These are phyloP conservation scores for Unio pictorum DNA, from an alignment of 2,888 invertebrate species.

Conservation along the genomic window DNA sequence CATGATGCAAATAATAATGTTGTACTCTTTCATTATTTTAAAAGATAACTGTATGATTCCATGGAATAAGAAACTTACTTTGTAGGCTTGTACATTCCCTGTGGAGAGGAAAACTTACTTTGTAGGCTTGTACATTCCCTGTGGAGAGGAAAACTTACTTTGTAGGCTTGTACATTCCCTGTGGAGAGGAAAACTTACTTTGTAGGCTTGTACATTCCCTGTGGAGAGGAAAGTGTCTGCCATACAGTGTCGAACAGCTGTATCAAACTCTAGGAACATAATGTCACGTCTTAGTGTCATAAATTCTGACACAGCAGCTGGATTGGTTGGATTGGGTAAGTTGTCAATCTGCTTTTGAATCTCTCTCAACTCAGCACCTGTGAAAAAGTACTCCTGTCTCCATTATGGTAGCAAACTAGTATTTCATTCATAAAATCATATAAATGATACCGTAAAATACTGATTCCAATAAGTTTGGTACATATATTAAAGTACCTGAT, in stretches of 20 bases:
- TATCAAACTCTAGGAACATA: slow-evolving; percentile 70
- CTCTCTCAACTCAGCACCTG: slow-evolving; percentile 69
- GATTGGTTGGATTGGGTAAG: slow-evolving; percentile 56
- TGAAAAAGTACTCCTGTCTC: background rate
- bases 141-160: no score
- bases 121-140: no score
- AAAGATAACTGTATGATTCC: background rate
- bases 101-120: no score
- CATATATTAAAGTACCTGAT: no score
- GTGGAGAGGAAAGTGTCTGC: slow-evolving; percentile 69
- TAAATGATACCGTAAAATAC: no score
- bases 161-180: no score
- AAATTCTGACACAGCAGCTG: slow-evolving; percentile 59
- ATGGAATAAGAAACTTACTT: background rate
- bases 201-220: slow-evolving; percentile 65
- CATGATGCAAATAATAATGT: no score
- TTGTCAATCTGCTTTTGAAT: slow-evolving; percentile 69
- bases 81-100: no score
- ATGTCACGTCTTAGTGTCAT: slow-evolving; percentile 65
- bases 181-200: slow-evolving; percentile 36
- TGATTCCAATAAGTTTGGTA: no score
- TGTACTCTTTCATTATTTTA: background rate
- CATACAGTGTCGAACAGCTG: slow-evolving; percentile 67
- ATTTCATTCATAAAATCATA: no score
- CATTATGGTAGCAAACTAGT: background rate